phyloP scores from a whole-genome alignment of 1,140 invertebrate genomes.

The Drosophila bocki region DNA sequence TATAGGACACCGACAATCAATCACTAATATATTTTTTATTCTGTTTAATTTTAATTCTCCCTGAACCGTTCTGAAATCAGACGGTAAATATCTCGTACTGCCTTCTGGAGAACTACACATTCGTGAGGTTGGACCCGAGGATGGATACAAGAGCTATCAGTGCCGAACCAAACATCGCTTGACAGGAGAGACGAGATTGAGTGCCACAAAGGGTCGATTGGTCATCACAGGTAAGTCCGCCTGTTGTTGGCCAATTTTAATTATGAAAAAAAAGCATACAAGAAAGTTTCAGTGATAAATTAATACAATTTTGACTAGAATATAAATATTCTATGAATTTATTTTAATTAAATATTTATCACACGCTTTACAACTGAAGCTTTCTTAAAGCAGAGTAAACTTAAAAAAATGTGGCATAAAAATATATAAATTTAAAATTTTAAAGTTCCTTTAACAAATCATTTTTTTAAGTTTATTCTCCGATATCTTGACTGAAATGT shows the following conservation, averaged over 20 bases:
- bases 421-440: neutral
- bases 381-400: conserved; percentile 36
- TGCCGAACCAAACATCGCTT: conserved; percentile 97
- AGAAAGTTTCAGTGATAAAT: conserved; percentile 42
- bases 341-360: neutral
- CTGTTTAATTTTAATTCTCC: conserved; percentile 11
- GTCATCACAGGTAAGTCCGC: conserved; percentile 96
- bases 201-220: conserved; percentile 96
- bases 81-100: conserved; percentile 96
- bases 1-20: neutral
- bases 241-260: conserved; percentile 61
- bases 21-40: conserved; percentile 45
- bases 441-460: neutral
- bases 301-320: neutral
- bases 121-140: conserved; percentile 95
- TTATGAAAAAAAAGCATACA: neutral
- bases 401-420: conserved; percentile 30
- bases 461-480: conserved; percentile 35
- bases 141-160: conserved; percentile 97
- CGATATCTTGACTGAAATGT: neutral
- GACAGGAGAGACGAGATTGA: conserved; percentile 95
- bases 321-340: neutral
- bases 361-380: conserved; percentile 25
- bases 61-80: conserved; percentile 85
- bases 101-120: conserved; percentile 97